phyloP scores from a whole-genome alignment of 2,113 vertebrate species.

The Sinocyclocheilus anshuiensis region DNA sequence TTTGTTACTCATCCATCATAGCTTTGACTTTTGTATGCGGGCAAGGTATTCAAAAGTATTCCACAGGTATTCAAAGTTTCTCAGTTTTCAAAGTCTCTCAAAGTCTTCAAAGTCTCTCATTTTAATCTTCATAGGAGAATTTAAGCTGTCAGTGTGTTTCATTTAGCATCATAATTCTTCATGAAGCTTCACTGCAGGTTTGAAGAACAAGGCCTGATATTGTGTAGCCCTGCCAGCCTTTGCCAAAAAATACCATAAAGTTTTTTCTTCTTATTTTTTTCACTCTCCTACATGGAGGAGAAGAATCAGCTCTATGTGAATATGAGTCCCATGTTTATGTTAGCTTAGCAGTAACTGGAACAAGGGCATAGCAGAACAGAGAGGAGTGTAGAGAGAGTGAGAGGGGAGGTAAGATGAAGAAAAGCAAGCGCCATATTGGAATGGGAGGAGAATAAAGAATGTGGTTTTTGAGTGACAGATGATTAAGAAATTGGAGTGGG shows the following conservation, averaged over 20 bases:
- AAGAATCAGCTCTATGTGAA: slow-evolving; percentile 52
- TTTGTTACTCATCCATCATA: too few relatives aligned
- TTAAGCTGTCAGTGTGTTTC: slow-evolving; percentile 18
- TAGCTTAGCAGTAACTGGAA: slow-evolving; percentile 35
- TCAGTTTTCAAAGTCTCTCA: background rate
- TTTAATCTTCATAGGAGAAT: slow-evolving; percentile 6
- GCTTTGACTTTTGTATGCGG: too few relatives aligned
- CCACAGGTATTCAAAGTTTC: background rate
- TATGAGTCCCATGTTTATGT: slow-evolving; percentile 52
- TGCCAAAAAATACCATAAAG: slow-evolving; percentile 56
- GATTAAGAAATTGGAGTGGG: slow-evolving; percentile 47
- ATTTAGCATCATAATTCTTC: slow-evolving; percentile 48
- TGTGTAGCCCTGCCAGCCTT: slow-evolving; percentile 33
- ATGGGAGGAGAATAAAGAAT: slow-evolving; percentile 17
- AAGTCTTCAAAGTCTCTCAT: background rate
- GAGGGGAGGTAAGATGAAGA: background rate
- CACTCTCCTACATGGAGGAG: slow-evolving; percentile 35
- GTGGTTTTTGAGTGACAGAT: slow-evolving; percentile 47
- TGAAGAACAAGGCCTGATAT: slow-evolving; percentile 53
- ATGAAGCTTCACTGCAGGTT: slow-evolving; percentile 50
- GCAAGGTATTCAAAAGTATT: too few relatives aligned
- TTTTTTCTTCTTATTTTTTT: slow-evolving; percentile 52
- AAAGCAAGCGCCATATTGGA: background rate
- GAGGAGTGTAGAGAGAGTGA: background rate
- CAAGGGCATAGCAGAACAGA: slow-evolving; percentile 8